phyloP scores from a whole-genome alignment of 2,797 vertebrate species.

The Zalophus californianus region DNA sequence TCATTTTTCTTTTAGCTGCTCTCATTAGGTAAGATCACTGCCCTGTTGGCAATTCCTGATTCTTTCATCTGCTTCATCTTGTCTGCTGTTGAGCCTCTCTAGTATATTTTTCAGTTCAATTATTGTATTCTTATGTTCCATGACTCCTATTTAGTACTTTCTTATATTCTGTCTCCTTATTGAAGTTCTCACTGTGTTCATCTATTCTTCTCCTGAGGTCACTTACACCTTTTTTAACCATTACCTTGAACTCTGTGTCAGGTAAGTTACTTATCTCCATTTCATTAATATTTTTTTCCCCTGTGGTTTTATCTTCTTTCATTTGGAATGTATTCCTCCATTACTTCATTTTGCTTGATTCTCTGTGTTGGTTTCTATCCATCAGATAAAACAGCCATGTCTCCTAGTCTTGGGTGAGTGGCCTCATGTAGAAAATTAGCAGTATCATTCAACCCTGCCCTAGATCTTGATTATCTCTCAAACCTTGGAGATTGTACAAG shows the following conservation, averaged over 20 bases:
- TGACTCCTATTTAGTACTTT: neutral
- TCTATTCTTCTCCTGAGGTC: neutral
- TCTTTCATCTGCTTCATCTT: neutral
- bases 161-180: neutral
- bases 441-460: neutral
- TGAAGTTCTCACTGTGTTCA: neutral
- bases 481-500: neutral
- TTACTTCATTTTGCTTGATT: neutral
- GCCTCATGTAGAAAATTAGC: neutral
- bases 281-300: neutral
- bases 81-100: neutral
- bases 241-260: neutral
- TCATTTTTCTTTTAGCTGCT: neutral
- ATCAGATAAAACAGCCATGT: neutral
- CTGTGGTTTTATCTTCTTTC: neutral
- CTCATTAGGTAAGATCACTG: neutral
- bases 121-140: neutral
- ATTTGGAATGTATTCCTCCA: neutral
- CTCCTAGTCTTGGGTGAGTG: neutral
- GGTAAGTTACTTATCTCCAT: neutral
- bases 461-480: neutral
- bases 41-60: neutral
- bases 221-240: neutral
- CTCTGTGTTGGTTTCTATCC: neutral
- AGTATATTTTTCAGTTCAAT: neutral